Evolutionary conservation across 2,888 invertebrate genomes (phyloP).

Genomic region (Meta bourneti): DNA sequence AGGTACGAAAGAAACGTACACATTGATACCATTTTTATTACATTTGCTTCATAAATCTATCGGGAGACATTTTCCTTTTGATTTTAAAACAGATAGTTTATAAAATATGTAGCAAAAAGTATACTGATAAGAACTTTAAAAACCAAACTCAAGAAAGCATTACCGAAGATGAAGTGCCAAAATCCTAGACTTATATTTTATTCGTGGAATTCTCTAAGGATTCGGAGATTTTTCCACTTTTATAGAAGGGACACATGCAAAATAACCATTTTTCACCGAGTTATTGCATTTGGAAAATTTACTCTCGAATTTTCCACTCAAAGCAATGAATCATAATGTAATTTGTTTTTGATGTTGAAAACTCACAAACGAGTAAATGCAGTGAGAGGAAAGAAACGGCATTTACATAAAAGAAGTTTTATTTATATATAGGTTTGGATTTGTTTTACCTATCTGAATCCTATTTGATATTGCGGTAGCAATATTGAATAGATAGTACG

Average conservation of each 20-base stretch:
- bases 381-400: not conserved
- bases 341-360: slow-evolving; percentile 55
- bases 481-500: not conserved
- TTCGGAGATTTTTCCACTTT: slow-evolving; percentile 18
- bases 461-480: not conserved
- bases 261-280: slow-evolving; percentile 58
- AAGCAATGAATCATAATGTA: slow-evolving; percentile 65
- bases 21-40: not conserved
- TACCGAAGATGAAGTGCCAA: slow-evolving; percentile 21
- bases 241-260: slow-evolving; percentile 48
- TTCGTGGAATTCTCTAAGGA: slow-evolving; percentile 43
- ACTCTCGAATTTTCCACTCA: slow-evolving; percentile 64
- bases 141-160: slow-evolving; percentile 21
- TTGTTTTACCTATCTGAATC: not conserved
- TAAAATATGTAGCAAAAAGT: slow-evolving; percentile 49
- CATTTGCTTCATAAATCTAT: slow-evolving; percentile 13
- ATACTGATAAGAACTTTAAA: slow-evolving; percentile 34
- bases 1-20: slow-evolving; percentile 8
- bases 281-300: slow-evolving; percentile 57
- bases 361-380: slow-evolving; percentile 7
- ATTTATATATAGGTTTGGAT: not conserved
- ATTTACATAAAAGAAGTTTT: not conserved
- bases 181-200: slow-evolving; percentile 53
- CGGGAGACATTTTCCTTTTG: slow-evolving; percentile 26
- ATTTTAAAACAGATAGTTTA: slow-evolving; percentile 60